phyloP scores from a whole-genome alignment of 2,797 vertebrate species.

The Perodicticus potto region DNA sequence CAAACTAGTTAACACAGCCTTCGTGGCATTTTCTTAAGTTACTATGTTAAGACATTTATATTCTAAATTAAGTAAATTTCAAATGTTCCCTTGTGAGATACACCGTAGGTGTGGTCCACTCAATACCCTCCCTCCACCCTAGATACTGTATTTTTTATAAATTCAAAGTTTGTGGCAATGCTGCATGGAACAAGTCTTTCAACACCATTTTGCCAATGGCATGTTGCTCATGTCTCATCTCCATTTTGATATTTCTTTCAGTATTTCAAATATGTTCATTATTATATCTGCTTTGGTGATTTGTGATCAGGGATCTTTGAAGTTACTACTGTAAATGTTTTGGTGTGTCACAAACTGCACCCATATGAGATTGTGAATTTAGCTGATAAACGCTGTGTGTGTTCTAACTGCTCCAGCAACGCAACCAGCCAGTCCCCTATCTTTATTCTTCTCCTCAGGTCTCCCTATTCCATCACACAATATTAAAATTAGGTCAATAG shows the following conservation, averaged over 20 bases:
- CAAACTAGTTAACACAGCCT: too few species aligned
- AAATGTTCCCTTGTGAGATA: too few species aligned
- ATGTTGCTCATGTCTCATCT: background rate
- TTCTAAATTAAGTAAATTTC: too few species aligned
- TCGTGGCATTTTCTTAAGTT: too few species aligned
- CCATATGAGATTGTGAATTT: background rate
- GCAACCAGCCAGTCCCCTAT: background rate
- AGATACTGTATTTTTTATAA: background rate
- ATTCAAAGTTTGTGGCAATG: background rate
- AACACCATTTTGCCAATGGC: background rate
- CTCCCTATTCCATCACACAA: background rate
- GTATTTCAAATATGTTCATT: background rate
- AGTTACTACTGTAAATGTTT: background rate
- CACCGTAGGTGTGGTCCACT: too few species aligned
- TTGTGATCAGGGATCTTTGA: background rate
- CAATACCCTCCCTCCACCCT: too few species aligned
- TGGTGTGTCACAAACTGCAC: background rate
- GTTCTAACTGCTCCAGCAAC: background rate
- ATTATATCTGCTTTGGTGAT: background rate
- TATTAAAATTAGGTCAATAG: background rate
- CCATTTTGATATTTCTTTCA: background rate
- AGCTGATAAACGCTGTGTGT: background rate
- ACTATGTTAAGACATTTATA: too few species aligned
- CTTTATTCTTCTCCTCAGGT: background rate
- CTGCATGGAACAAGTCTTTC: background rate